phyloP scores from a whole-genome alignment of 2,888 invertebrate genomes.

The Eumerus sabulonum region DNA sequence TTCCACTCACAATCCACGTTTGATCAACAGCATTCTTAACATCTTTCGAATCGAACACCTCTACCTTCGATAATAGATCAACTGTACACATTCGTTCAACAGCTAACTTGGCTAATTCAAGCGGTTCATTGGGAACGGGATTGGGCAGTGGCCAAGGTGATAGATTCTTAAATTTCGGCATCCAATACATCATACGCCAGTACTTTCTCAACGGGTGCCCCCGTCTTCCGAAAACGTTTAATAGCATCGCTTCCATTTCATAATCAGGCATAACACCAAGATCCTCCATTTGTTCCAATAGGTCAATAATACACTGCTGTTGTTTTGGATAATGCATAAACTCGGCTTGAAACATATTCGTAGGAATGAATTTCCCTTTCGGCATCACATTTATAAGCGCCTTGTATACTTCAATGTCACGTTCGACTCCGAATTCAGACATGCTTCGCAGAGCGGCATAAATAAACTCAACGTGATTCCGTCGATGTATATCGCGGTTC shows the following conservation, averaged over 20 bases:
- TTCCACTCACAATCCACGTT: slow-evolving; percentile 95
- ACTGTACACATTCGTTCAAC: slow-evolving; percentile 90
- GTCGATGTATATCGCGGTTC: slow-evolving; percentile 83
- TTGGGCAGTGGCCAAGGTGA: slow-evolving; percentile 92
- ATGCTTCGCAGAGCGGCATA: slow-evolving; percentile 92
- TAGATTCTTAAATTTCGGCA: slow-evolving; percentile 95
- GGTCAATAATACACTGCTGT: slow-evolving; percentile 94
- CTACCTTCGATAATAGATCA: slow-evolving; percentile 86
- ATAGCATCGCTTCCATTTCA: slow-evolving; percentile 90
- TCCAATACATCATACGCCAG: slow-evolving; percentile 93
- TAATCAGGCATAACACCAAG: slow-evolving; percentile 95
- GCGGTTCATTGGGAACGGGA: slow-evolving; percentile 86
- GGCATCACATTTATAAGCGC: slow-evolving; percentile 91
- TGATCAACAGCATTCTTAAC: slow-evolving; percentile 88
- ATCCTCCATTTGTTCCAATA: slow-evolving; percentile 95
- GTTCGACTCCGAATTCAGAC: slow-evolving; percentile 93
- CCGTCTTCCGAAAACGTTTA: slow-evolving; percentile 90
- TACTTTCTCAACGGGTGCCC: slow-evolving; percentile 87
- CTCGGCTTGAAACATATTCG: slow-evolving; percentile 90
- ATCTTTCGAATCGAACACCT: slow-evolving; percentile 84
- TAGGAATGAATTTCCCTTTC: slow-evolving; percentile 91
- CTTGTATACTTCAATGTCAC: slow-evolving; percentile 93
- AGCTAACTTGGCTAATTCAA: slow-evolving; percentile 90
- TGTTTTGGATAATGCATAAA: slow-evolving; percentile 97
- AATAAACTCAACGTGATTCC: slow-evolving; percentile 97